Base-by-base conservation (phyloP, 2,113 vertebrate species). In the Rhineura floridana region DNA sequence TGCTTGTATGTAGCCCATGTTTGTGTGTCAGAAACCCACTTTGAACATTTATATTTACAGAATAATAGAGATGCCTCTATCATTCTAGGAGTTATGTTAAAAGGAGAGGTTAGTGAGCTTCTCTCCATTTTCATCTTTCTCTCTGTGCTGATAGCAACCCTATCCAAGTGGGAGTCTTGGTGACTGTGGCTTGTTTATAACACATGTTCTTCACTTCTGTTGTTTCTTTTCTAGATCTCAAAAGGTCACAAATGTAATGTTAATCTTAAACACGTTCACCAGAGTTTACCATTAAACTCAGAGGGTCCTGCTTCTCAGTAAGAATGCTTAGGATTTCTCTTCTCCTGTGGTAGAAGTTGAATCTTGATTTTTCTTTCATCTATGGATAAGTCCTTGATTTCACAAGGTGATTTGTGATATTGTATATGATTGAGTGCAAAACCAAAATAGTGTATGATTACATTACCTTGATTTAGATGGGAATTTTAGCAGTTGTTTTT, bases 341-440 rank as follows among this genome's bases (percentile, higher is more conserved):
- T 33, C 46, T 25, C n/a, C 10, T 52, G 62, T 0, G 0, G 46
- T 59, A 77, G 42, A 79, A 59, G 69, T 39, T 36, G 75, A 90
- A 80, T 10, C 0, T 25, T 70, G 70, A 63, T 46, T 89, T 87
- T 65, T 11, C 33, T 39, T 42, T 83, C 89, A 36, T 67, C 44
- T 25, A 83, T 33, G 15, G 23, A 21, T 83, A 30, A 83, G 84
- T 78, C 72, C 21, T 59, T 87, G 90, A 80, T 93, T 91, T 86
- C 91, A 84, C 84, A 91, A 87, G 85, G 89, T 94, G 75, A 92
- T 85, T 80, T 77, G 62, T 92, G 1, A 0, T 39, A 1, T 28
- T 9, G 15, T 84, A 75, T 67, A 10, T 79, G 77, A 21, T 83
- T 39, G 36, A 39, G 30, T 33, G 2, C 7, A 48, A 62, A 63